Base-by-base conservation (phyloP, 2,113 vertebrate genomes). In the Tinamus guttatus region DNA sequence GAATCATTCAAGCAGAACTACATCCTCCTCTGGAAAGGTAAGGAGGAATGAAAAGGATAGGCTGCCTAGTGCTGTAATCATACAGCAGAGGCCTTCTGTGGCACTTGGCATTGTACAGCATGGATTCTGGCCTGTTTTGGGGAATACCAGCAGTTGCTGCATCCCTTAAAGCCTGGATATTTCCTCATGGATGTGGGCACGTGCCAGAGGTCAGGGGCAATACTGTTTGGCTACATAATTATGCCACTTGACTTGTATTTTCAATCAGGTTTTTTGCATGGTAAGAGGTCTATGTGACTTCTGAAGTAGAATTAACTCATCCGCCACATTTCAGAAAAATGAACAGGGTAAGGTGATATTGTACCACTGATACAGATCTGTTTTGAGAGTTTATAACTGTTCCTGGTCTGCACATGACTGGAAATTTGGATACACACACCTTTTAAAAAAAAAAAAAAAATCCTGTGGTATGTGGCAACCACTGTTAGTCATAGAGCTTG, bases 121-220 rank as follows among this genome's bases (percentile, higher is more conserved):
- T 9, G 75, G 43, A 20, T 81, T 18, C 76, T 49, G 34, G 58
- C 4, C 0, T 79, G 30, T 60, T 71, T 59, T 11, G 49, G 83
- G 38, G 30, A 90, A 58, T 81, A 68, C n/a, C 62, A 73, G 56
- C 52, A 67, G 38, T 14, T 59, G 58, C 52, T 34, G 1, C 40
- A 52, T 40, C 58, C 27, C 54, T 62, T 68, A 49, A 67, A 60
- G 62, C 73, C 28, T 15, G 21, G 67, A 64, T 45, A 1, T 90
- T 97, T 95, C 92, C 90, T 77, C 89, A 64, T 89, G 94, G 93
- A 94, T 78, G 89, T 84, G 51, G n/a, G 13, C 34, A 41, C 92
- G 75, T 80, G 83, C 5, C 68, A 86, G 83, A 92, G 67, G 62
- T 71, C 7, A 3, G 76, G 5, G 30, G 20, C n/a, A 28, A 78